phyloP scores from a whole-genome alignment of 2,888 invertebrate genomes.

The Ormyrus labotus region DNA sequence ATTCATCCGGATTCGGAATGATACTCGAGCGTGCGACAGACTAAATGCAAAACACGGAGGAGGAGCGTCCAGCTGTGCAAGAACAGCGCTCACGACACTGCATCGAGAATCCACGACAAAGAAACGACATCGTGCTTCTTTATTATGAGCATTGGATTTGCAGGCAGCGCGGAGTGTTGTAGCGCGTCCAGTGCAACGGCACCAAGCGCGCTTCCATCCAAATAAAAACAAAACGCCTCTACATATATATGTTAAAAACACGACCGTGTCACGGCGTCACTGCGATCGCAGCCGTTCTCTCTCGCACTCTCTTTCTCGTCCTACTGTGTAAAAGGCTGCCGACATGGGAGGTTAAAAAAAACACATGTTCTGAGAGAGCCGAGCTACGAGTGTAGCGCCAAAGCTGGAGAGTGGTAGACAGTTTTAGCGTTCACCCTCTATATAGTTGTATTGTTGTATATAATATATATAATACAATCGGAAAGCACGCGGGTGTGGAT shows the following conservation, averaged over 20 bases:
- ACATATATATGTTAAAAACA: conserved; percentile 22
- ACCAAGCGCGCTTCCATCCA: not conserved
- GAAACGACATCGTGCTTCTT: conserved; percentile 41
- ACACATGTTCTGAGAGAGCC: not conserved
- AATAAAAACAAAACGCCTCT: conserved; percentile 33
- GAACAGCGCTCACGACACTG: conserved; percentile 6
- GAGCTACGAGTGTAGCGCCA: not conserved
- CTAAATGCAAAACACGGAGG: conserved; percentile 15
- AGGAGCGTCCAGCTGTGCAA: conserved; percentile 7
- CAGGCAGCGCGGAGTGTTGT: no score
- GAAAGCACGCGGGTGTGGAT: not conserved
- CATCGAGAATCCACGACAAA: conserved; percentile 32
- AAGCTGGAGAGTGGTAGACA: not conserved
- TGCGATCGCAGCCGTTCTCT: conserved; percentile 1
- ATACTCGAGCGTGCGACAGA: not conserved
- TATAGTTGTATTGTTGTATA: not conserved
- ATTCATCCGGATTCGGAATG: not conserved
- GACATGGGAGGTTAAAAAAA: conserved; percentile 22
- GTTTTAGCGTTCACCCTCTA: not conserved
- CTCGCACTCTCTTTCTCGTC: not conserved
- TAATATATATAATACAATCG: not conserved
- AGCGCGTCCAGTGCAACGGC: conserved; percentile 20
- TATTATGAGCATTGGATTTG: conserved; percentile 20
- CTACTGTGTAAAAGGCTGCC: not conserved
- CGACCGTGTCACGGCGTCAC: conserved; percentile 10